Percentiles rank a stretch among this genome's conserved stretches.
Evolutionary conservation across 64 coral and sea anemone species (phyloP).

Genomic region (Catalaphyllia jardinei): DNA sequence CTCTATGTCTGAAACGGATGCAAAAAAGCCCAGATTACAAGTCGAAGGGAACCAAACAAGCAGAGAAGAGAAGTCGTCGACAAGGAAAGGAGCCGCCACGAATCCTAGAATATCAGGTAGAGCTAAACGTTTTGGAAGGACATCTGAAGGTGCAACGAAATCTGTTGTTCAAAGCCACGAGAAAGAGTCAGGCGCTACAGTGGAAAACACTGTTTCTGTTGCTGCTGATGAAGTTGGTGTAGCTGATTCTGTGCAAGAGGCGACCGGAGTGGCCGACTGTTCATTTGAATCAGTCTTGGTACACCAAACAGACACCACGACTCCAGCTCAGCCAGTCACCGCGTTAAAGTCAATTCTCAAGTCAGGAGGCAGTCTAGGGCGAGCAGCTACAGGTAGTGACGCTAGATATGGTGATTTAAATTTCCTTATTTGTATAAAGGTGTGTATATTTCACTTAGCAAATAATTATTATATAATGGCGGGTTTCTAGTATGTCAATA

Average conservation of each 20-base stretch:
- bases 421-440: too few relatives aligned
- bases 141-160: background rate
- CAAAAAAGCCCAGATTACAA: constrained; percentile 20
- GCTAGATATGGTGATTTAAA: background rate
- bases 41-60: background rate
- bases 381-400: constrained; percentile 19
- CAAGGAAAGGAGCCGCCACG: background rate
- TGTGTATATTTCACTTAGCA: too few relatives aligned
- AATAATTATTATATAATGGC: too few relatives aligned
- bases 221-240: background rate
- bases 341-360: constrained; percentile 85
- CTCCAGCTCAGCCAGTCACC: constrained; percentile 18
- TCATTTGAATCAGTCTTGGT: background rate
- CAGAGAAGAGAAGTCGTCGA: background rate
- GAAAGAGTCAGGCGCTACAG: background rate
- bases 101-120: background rate
- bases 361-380: constrained; percentile 29
- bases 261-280: background rate
- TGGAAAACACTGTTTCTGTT: background rate
- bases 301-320: background rate
- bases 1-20: constrained; percentile 5
- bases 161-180: background rate
- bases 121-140: background rate
- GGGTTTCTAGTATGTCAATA: too few relatives aligned
- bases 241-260: background rate